phyloP scores from a whole-genome alignment of 2,113 vertebrate species.

The Pollachius pollachius region DNA sequence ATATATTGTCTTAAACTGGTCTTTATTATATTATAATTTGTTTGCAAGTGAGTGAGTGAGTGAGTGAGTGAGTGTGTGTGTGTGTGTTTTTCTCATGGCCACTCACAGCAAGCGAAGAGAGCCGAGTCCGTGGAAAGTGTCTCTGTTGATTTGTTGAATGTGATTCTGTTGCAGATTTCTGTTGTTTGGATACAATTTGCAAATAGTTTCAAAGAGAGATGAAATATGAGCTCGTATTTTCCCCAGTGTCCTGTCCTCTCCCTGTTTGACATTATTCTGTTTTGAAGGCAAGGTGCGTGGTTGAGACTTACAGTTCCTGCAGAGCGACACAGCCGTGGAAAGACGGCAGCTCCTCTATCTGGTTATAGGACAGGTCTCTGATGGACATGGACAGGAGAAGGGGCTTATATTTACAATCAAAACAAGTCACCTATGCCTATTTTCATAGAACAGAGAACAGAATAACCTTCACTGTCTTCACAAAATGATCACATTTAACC shows the following conservation, averaged over 20 bases:
- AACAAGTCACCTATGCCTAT: too few relatives aligned
- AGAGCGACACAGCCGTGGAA: conserved; percentile 85
- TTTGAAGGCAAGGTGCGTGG: too few relatives aligned
- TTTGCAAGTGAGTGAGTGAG: too few relatives aligned
- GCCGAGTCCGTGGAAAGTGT: conserved; percentile 84
- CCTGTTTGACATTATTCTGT: too few relatives aligned
- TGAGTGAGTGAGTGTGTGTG: neutral
- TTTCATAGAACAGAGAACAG: too few relatives aligned
- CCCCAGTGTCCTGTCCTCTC: too few relatives aligned
- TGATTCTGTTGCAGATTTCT: conserved; percentile 93
- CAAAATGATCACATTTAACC: too few relatives aligned
- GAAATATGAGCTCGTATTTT: too few relatives aligned
- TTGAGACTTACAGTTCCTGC: conserved; percentile 89
- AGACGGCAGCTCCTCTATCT: conserved; percentile 83
- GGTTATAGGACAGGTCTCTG: conserved; percentile 94
- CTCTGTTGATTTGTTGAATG: conserved; percentile 81
- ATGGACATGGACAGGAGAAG: conserved; percentile 11
- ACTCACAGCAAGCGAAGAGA: conserved; percentile 90
- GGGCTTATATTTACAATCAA: too few relatives aligned
- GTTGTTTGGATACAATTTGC: conserved; percentile 29
- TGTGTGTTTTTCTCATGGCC: neutral
- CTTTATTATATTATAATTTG: neutral
- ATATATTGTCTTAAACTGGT: neutral
- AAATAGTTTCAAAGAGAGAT: neutral
- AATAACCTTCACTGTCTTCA: too few relatives aligned